These are phyloP conservation scores for Dascillus cervinus DNA, from an alignment of 2,888 invertebrate genomes.

Conservation along the genomic window DNA sequence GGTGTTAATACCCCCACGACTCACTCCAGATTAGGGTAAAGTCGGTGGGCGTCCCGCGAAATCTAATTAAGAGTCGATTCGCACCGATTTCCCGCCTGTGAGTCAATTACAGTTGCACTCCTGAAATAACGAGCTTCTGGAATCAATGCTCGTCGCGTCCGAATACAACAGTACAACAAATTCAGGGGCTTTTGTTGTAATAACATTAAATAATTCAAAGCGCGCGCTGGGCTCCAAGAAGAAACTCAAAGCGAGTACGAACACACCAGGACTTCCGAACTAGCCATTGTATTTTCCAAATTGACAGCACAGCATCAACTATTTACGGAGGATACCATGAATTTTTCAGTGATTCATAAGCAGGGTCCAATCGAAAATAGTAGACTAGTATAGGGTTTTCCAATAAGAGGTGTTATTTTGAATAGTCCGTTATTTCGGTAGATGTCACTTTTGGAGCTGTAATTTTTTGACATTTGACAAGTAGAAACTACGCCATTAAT, in stretches of 20 bases:
- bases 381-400: no score
- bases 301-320: neutral
- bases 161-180: neutral
- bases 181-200: conserved; percentile 1
- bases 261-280: no score
- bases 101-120: neutral
- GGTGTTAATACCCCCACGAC: neutral
- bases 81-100: neutral
- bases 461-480: no score
- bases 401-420: no score
- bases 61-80: neutral
- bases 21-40: neutral
- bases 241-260: conserved; percentile 1
- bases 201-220: conserved; percentile 9
- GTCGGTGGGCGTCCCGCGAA: neutral
- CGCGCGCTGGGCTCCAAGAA: conserved; percentile 2
- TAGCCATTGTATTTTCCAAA: neutral
- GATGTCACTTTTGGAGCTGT: no score
- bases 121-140: neutral
- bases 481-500: no score
- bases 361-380: neutral
- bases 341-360: neutral
- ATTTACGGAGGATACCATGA: neutral
- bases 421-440: no score
- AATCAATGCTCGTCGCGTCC: neutral